Evolutionary conservation across 2,113 vertebrate species (phyloP), one percentile per base, ranked within the genome.

Genomic region (Leptocoma aspasia): DNA sequence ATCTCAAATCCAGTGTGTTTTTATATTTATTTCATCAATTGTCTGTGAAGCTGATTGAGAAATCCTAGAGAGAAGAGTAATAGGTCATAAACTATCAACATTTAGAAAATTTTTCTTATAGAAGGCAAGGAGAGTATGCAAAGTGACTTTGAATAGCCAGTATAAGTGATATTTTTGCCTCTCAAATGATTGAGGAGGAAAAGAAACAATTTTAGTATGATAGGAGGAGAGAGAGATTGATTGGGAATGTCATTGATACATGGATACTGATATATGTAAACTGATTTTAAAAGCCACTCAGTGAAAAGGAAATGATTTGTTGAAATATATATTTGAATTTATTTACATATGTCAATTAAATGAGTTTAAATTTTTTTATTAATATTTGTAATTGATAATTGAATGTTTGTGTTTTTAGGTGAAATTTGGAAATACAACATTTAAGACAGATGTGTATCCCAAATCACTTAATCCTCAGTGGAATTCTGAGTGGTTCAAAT

Each of bases 401-500:
- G 24, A 47, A 77, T 86, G 71, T n/a, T 73, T 82, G 61, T 90
- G 18, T 93, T 97, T 94, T 72, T 95, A 99, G 99, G 99, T 99
- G 41, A 99, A 99, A 97, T 99, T 99, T 98, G 99, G 99, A 97
- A 99, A 99, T 96, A 99, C 98, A 76, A 99, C 99, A 14, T 99
- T 99, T 97, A 99, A 99, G 98, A 99, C 99, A 2, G 99, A 99
- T 8, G 99, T 99, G 13, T 99, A 89, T 95, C 99, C 98, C 75
- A 99, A 99, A 95, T 99, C 99, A 9, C 98, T 99, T 54, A 99
- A 99, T 95, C 99, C 99, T 57, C 99, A 99, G 93, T 99, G 99
- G 99, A 99, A 99, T 96, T 99, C 99, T 2, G 99, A 99, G 94
- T 99, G 99, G 99, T 99, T 99, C 97, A 99, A 99, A 94, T 99